Evolutionary conservation across 2,113 vertebrate species (phyloP).

Genomic region (Coregonus clupeaformis): DNA sequence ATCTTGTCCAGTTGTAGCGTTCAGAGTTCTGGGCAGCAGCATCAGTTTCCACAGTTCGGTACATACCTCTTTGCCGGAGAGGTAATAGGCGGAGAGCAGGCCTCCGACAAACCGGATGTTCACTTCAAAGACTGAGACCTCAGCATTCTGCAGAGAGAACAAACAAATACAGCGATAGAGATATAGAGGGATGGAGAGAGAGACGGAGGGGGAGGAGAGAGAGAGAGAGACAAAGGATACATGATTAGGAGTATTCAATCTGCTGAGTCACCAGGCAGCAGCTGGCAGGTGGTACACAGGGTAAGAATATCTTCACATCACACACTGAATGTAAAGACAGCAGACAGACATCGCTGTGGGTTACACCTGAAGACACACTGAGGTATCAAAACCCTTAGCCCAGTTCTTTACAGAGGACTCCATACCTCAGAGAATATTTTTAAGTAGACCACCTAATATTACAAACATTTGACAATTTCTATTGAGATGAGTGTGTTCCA

Average conservation of each 20-base stretch:
- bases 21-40: too few species aligned
- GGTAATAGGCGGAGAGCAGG: slow-evolving; percentile 94
- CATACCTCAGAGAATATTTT: too few species aligned
- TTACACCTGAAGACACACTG: too few species aligned
- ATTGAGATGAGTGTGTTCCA: too few species aligned
- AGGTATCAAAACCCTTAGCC: too few species aligned
- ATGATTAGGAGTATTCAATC: background rate
- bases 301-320: background rate
- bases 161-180: slow-evolving; percentile 3
- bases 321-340: background rate
- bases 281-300: background rate
- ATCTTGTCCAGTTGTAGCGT: too few species aligned
- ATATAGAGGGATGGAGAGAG: background rate
- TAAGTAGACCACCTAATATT: too few species aligned
- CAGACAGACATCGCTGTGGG: background rate
- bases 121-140: slow-evolving; percentile 97
- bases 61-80: slow-evolving; percentile 97
- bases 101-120: slow-evolving; percentile 98
- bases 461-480: too few species aligned
- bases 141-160: slow-evolving; percentile 81
- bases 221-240: slow-evolving; percentile 5
- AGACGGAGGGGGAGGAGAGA: slow-evolving; percentile 7
- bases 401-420: too few species aligned
- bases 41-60: background rate
- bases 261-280: slow-evolving; percentile 3